Evolutionary conservation across 1,140 invertebrate species (phyloP), one percentile per base, ranked within the genome.

Genomic region (Adelges cooleyi): DNA sequence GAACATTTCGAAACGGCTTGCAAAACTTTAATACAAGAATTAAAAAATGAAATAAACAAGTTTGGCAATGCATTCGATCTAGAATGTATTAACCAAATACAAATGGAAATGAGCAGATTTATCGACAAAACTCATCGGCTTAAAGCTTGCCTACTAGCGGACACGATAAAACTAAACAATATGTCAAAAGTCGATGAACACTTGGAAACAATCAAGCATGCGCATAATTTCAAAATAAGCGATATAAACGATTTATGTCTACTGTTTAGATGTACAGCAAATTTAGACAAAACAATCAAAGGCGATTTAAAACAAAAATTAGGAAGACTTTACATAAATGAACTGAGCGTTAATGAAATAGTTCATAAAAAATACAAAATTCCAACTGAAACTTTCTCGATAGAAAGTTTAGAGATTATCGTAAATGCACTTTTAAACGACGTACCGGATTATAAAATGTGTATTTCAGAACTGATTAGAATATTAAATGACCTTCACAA

Each of bases 171-270:
- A 25, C 27, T 56, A 13, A 18, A 23, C 18, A n/a, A 23, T 56
- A 42, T 56, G 25, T 25, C 38, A 23, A 56, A 3, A 27, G 27
- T 13, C 8, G 53, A 56, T 56, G 9, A 44, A 17, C 6, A 44
- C 17, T 56, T 56, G 44, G 23, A 25, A 56, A 56, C 25, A 42
- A 18, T 56, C 2, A 6, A 56, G n/a, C 17, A 3, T 18, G 44
- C 18, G 6, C 13, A 44, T 10, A 13, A 17, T 42, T 56, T 56
- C 18, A 56, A 56, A 25, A 56, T 56, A 42, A 56, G 23, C 8
- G 20, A 56, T 44, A 27, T 56, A 18, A 56, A 56, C 15, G 44
- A 56, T 20, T 56, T 56, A 56, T 56, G 53, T 18, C 20, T 42
- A 15, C 1, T 56, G 18, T 27, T 56, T 25, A 27, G 44, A 44